A percentile compares a stretch with the other conserved stretches of the same genome.
Evolutionary conservation across 1,140 invertebrate species (phyloP).

Genomic region (Monochamus saltuarius): DNA sequence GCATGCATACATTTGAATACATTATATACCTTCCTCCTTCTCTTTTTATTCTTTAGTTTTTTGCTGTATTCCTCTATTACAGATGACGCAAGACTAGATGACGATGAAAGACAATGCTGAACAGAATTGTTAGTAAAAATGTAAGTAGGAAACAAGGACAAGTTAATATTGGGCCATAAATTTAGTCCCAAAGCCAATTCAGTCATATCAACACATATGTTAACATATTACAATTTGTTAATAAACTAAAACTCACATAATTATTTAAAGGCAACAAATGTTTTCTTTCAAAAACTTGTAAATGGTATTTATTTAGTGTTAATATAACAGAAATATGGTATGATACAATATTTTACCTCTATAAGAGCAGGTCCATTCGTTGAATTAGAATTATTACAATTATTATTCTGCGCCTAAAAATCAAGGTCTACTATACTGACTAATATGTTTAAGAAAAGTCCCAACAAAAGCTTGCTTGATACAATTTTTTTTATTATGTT

Average conservation of each 20-base stretch:
- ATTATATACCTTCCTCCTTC: slow-evolving; percentile 30
- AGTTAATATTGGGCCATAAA: too few relatives aligned
- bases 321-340: too few relatives aligned
- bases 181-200: too few relatives aligned
- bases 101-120: slow-evolving; percentile 26
- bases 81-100: slow-evolving; percentile 26
- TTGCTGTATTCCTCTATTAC: slow-evolving; percentile 22
- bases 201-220: not conserved
- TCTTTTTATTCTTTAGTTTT: slow-evolving; percentile 33
- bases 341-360: slow-evolving; percentile 11
- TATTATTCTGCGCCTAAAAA: slow-evolving; percentile 15
- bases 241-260: not conserved
- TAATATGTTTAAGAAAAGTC: too few relatives aligned
- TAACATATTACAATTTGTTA: not conserved
- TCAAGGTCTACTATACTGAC: not conserved
- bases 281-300: too few relatives aligned
- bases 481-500: too few relatives aligned
- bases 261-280: too few relatives aligned
- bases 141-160: not conserved
- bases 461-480: too few relatives aligned
- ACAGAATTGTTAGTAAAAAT: slow-evolving; percentile 16
- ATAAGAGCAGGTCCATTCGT: slow-evolving; percentile 17
- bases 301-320: too few relatives aligned
- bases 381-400: slow-evolving; percentile 9
- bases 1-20: not conserved